Base-by-base conservation (phyloP, 2,113 vertebrate species). In the Dunckerocampus dactyliophorus region DNA sequence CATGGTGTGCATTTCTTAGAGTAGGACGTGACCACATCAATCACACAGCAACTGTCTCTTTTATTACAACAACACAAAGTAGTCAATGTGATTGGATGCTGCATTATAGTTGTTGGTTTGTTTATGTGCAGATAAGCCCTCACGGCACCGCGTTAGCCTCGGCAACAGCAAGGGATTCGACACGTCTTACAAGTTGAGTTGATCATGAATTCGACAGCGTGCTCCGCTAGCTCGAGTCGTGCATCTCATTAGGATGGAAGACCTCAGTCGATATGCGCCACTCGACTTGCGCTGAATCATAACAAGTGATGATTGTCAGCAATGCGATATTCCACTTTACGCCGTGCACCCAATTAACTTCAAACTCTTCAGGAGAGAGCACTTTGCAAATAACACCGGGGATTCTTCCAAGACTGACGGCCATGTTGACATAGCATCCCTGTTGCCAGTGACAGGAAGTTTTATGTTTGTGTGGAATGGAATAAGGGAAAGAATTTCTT, bases 221-320 rank as follows among this genome's bases (percentile, higher is more conserved):
- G 24, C 24, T 28, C 24, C 24, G 2, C 5, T 28, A 2, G 24
- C 24, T 28, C 24, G 2, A 2, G 24, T 28, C 72, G 56, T 69
- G 64, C 75, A 79, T 84, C 68, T 85, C 72, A 88, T 87, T 85
- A 83, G 69, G 63, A 64, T 69, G 56, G 31, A 71, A 71, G 65
- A 66, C 60, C 63, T 75, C 67, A 59, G 63, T 81, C 66, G 63
- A 71, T 72, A 67, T 15, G 68, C 53, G 52, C 63, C 47, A 59
- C 65, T 79, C 67, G 58, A 55, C 71, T 80, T 74, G 76, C 73
- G 16, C 70, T 75, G 71, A 84, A 72, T 81, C 62, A 67, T 79
- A 85, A 80, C 72, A 75, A 79, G 79, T 68, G 58, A 74, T 81
- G 76, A 69, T 74, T 57, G 55, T 71, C 73, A 62, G 65, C 66